phyloP scores from a whole-genome alignment of 2,888 invertebrate genomes.

The Caradrina kadenii region DNA sequence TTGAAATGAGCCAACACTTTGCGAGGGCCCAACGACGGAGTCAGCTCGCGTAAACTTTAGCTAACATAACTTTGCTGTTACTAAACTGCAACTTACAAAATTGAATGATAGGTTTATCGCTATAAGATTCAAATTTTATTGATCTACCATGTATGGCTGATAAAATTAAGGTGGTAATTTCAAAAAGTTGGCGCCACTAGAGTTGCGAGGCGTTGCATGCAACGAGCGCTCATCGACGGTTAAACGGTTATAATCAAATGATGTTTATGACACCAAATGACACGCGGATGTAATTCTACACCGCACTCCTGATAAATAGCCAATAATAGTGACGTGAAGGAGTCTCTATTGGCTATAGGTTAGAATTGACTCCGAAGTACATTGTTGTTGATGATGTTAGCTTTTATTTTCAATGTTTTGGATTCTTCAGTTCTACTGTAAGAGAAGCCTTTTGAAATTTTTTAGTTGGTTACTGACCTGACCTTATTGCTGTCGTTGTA shows the following conservation, averaged over 20 bases:
- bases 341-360: slow-evolving; percentile 17
- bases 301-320: slow-evolving; percentile 50
- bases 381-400: neutral
- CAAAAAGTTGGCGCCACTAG: slow-evolving; percentile 81
- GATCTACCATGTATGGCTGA: slow-evolving; percentile 15
- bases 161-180: slow-evolving; percentile 67
- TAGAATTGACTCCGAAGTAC: slow-evolving; percentile 26
- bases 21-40: slow-evolving; percentile 74
- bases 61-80: slow-evolving; percentile 59
- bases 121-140: slow-evolving; percentile 43
- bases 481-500: too few relatives aligned
- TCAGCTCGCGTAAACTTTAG: slow-evolving; percentile 77
- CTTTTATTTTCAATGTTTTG: neutral
- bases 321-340: slow-evolving; percentile 50
- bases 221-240: slow-evolving; percentile 71
- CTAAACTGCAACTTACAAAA: slow-evolving; percentile 23
- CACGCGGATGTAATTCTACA: slow-evolving; percentile 57
- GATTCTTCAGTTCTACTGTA: neutral
- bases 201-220: slow-evolving; percentile 72
- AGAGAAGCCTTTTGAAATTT: neutral
- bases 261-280: slow-evolving; percentile 68
- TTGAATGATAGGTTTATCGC: slow-evolving; percentile 40
- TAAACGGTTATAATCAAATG: slow-evolving; percentile 73
- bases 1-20: slow-evolving; percentile 82
- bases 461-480: too few relatives aligned